Conservation (phyloP, 2,888 invertebrate genomes). For the Drosophila longiperda region DNA sequence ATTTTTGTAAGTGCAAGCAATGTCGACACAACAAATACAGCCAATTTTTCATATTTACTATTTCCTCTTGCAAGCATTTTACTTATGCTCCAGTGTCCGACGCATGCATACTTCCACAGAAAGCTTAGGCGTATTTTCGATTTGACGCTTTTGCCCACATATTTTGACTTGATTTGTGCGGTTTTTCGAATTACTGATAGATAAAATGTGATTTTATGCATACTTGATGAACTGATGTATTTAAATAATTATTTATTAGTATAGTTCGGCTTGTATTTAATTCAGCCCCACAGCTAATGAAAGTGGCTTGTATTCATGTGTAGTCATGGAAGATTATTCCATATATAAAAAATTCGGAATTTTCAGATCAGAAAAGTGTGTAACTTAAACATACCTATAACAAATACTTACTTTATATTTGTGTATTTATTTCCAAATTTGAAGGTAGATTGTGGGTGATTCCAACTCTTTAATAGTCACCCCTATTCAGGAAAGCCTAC, state of each 20-base stretch:
- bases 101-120: not conserved
- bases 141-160: not conserved
- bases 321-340: not conserved
- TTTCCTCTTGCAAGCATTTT: not conserved
- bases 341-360: not conserved
- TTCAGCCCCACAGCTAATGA: not conserved
- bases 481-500: not conserved
- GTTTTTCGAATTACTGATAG: no score
- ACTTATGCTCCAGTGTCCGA: not conserved
- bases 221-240: not conserved
- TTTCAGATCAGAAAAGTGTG: not conserved
- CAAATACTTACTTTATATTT: not conserved
- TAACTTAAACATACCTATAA: not conserved
- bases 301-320: not conserved
- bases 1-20: not conserved
- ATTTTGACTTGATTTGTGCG: not conserved
- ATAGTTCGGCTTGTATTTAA: not conserved
- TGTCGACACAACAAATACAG: not conserved
- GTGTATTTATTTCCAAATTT: not conserved
- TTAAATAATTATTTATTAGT: not conserved
- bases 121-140: not conserved
- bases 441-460: not conserved
- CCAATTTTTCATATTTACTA: not conserved
- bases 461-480: not conserved
- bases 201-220: not conserved